Evolutionary conservation across 2,888 invertebrate genomes (phyloP).

Genomic region (Rhaphigaster nebulosa): DNA sequence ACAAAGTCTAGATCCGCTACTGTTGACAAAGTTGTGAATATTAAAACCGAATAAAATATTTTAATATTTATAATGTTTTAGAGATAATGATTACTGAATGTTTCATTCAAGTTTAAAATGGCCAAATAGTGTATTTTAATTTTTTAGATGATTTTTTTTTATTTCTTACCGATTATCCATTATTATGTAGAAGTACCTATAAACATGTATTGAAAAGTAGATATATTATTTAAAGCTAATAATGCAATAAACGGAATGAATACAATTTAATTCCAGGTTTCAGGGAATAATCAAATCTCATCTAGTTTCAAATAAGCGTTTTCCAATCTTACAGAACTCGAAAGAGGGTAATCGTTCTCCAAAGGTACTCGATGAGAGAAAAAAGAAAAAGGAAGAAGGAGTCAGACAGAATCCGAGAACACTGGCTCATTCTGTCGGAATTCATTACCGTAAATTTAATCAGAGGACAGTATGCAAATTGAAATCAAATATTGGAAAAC

Average conservation of each 20-base stretch:
- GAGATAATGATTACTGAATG: background rate
- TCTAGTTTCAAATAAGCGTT: background rate
- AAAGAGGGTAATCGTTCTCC: background rate
- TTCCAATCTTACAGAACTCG: background rate
- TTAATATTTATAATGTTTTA: background rate
- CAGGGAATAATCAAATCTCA: background rate
- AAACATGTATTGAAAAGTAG: too few relatives aligned
- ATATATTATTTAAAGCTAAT: too few relatives aligned
- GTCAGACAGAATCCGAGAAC: background rate
- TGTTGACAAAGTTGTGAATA: too few relatives aligned
- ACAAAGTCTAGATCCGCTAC: too few relatives aligned
- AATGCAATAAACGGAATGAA: too few relatives aligned
- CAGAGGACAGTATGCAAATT: constrained; percentile 44
- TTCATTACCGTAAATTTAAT: constrained; percentile 45
- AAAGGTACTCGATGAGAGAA: background rate
- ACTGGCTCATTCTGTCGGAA: constrained; percentile 35
- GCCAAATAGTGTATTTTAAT: too few relatives aligned
- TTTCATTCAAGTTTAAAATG: background rate
- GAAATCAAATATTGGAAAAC: constrained; percentile 32
- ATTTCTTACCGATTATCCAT: too few relatives aligned
- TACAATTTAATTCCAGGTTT: background rate
- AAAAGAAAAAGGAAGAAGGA: background rate
- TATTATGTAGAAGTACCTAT: too few relatives aligned
- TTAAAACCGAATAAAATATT: too few relatives aligned
- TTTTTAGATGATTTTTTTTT: too few relatives aligned